Percentiles rank a stretch among this genome's conserved stretches.
Conservation (phyloP, 2,113 vertebrate species). For the Rhinogobius similis region DNA sequence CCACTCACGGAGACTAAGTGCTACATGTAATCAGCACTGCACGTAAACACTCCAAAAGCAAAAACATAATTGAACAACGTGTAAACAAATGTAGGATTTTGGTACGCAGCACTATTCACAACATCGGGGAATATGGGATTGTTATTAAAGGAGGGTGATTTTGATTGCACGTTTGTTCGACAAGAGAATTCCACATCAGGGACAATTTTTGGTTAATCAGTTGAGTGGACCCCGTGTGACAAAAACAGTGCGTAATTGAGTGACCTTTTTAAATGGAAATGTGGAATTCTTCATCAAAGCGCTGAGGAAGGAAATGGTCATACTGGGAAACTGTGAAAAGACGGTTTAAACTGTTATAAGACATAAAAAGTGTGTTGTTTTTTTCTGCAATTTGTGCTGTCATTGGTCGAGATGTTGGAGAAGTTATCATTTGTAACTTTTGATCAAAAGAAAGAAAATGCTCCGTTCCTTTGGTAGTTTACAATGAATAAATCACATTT, state of each 20-base stretch:
- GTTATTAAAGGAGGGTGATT: neutral
- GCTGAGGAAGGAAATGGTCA: neutral
- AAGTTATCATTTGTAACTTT: neutral
- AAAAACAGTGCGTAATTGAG: neutral
- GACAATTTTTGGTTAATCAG: neutral
- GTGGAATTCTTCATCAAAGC: neutral
- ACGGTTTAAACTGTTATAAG: too few relatives aligned
- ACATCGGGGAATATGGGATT: neutral
- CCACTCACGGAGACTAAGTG: neutral
- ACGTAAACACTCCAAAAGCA: neutral
- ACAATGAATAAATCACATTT: neutral
- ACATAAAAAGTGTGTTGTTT: too few relatives aligned
- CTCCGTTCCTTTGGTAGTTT: neutral
- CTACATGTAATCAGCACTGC: neutral
- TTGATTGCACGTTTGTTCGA: neutral
- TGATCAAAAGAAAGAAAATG: neutral
- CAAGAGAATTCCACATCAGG: neutral
- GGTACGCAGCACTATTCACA: neutral
- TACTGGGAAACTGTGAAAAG: too few relatives aligned
- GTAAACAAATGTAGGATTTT: neutral
- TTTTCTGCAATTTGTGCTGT: too few relatives aligned
- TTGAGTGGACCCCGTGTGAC: neutral
- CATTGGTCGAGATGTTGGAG: too few relatives aligned
- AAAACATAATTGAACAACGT: neutral
- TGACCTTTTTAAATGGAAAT: neutral